Percentiles rank a stretch among this genome's conserved stretches.
Evolutionary conservation across 2,888 invertebrate species (phyloP).

Genomic region (Carterocephalus palaemon): DNA sequence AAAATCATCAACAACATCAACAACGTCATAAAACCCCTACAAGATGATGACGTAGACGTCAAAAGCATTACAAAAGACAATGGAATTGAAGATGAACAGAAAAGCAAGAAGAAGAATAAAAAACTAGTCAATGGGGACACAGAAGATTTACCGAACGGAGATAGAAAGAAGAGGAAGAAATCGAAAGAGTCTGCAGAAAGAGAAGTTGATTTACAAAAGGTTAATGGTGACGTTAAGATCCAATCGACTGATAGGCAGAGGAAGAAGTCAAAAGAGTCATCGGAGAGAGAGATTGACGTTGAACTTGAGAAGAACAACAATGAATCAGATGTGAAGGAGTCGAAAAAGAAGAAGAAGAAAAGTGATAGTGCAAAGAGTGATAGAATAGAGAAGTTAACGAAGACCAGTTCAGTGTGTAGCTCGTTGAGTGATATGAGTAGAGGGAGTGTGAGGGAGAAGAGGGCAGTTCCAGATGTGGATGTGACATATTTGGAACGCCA

Average conservation of each 20-base stretch:
- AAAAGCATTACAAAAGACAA: slow-evolving; percentile 10
- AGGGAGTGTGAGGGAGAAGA: slow-evolving; percentile 39
- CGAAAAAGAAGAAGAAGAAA: slow-evolving; percentile 27
- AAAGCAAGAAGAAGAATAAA: slow-evolving; percentile 26
- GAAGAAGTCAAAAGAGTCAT: slow-evolving; percentile 27
- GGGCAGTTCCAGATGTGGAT: slow-evolving; percentile 42
- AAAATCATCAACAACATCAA: slow-evolving; percentile 52
- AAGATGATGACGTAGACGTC: slow-evolving; percentile 3
- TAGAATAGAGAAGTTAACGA: slow-evolving; percentile 42
- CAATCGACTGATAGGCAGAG: slow-evolving; percentile 2
- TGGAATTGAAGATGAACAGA: slow-evolving; percentile 23
- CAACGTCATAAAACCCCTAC: slow-evolving; percentile 42
- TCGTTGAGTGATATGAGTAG: slow-evolving; percentile 58
- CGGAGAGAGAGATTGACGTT: slow-evolving; percentile 24
- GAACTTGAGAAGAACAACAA: slow-evolving; percentile 13
- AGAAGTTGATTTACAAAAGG: slow-evolving; percentile 18
- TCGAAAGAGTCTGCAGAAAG: slow-evolving; percentile 31
- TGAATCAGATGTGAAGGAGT: slow-evolving; percentile 3
- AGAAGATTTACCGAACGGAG: slow-evolving; percentile 24
- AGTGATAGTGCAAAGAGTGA: slow-evolving; percentile 28
- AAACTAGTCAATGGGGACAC: slow-evolving; percentile 18
- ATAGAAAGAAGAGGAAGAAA: slow-evolving; percentile 27
- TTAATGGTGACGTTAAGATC: slow-evolving; percentile 1
- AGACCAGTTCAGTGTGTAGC: slow-evolving; percentile 59
- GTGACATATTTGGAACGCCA: slow-evolving; percentile 70